Evolutionary conservation across 2,797 vertebrate species (phyloP), one percentile per base, ranked within the genome.

Genomic region (Tamandua tetradactyla): DNA sequence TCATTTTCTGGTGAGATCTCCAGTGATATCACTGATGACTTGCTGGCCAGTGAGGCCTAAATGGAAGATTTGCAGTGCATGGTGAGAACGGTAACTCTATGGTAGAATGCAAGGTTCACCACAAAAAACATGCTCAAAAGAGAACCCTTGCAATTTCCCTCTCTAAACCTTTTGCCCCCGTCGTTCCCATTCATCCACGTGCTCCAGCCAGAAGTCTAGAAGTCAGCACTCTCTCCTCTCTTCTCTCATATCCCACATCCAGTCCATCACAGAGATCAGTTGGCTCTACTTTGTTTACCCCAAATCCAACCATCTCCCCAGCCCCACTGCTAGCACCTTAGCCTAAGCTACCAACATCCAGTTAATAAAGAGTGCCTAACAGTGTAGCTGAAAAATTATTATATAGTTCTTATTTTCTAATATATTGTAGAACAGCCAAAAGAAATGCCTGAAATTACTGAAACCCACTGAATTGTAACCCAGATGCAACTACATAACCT

Each of bases 161-260:
- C 40, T 57, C 57, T 17, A 22, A 27, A 27, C 6, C 0, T 0
- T 5, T 1, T n/a, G n/a, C 14, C 35, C n/a, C 5, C 11, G 20
- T 40, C 27, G 89, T 81, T 12, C 23, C 37, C 27, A 22, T 32
- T n/a, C 37, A 55, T 9, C 35, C 11, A 8, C 22, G 52, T 0
- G 37, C 37, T 57, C 27, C n/a, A 40, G 44, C 30, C 27, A 13
- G 22, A n/a, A 7, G 7, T 59, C 8, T 9, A 30, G 49, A 76
- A 89, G 22, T 32, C 35, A 71, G 6, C 7, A 18, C 1, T 0
- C 27, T 59, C 14, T 84, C 37, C 42, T 40, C 49, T 37, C n/a
- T 44, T 15, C 66, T 42, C 44, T 83, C 59, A 7, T 2, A n/a
- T 18, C 44, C 71, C 32, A 37, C 0, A 0, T 44, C 55, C 66